phyloP scores from a whole-genome alignment of 2,113 vertebrate species.

The Actinemys pallida region DNA sequence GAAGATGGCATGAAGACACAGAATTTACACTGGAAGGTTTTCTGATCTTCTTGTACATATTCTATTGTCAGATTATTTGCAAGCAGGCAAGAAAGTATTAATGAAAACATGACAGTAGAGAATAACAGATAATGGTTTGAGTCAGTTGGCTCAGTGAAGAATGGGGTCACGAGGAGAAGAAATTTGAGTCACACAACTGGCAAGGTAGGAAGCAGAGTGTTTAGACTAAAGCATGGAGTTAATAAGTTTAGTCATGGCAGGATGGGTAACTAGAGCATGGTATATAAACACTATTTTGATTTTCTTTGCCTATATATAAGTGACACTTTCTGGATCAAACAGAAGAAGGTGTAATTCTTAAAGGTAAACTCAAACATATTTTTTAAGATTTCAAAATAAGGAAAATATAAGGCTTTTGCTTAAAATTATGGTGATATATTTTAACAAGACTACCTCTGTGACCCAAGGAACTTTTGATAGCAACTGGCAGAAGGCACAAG shows the following conservation, averaged over 20 bases:
- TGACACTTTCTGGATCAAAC: neutral
- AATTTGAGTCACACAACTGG: constrained; percentile 20
- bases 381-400: neutral
- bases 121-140: neutral
- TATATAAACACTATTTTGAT: neutral
- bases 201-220: neutral
- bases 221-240: constrained; percentile 21
- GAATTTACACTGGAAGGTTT: neutral
- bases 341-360: neutral
- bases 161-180: constrained; percentile 35
- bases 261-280: neutral
- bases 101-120: constrained; percentile 39
- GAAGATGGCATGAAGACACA: neutral
- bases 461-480: no score
- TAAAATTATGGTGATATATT: neutral
- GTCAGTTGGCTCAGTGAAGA: constrained; percentile 25
- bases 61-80: constrained; percentile 6
- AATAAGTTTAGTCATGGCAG: constrained; percentile 11
- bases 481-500: no score
- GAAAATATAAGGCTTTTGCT: no score
- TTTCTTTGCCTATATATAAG: neutral
- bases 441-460: neutral
- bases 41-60: neutral
- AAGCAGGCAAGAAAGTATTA: constrained; percentile 21
- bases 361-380: neutral